Evolutionary conservation across 1,140 invertebrate species (phyloP), one percentile per base, ranked within the genome.

Genomic region (Drosophila varians): DNA sequence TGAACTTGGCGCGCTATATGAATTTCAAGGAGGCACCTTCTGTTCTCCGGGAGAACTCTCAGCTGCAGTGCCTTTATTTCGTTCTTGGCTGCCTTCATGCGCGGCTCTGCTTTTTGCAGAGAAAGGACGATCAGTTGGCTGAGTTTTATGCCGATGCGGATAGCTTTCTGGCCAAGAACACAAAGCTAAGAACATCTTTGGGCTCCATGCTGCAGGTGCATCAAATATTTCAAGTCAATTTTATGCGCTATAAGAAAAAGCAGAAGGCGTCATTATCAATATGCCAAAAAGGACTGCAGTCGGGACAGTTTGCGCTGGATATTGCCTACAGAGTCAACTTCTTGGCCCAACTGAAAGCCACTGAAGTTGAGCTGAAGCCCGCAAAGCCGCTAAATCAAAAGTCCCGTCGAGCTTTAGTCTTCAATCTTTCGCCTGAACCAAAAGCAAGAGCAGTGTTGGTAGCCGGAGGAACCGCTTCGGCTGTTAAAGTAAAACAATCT

Each of bases 31-130:
- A 21, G 1, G 23, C 43, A 4, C 47, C 57, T 14, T 9, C 53
- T 0, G 2, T 23, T 2, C 2, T 84, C 0, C 45, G 45, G 0
- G 8, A 68, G 0, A 62, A 46, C 18, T 28, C 53, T 1, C 69
- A 83, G 47, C 43, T 90, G 47, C 64, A 80, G 42, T 74, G 73
- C 54, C 31, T 69, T 5, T 77, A 55, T 8, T 89, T 89, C 12
- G 38, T 68, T 5, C 34, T 89, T 6, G 89, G 89, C 4, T 77
- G 68, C 11, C 60, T 90, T 0, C 74, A 80, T 76, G 89, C 89
- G 1, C 77, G 89, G 2, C 51, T 90, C 5, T 43, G 69, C 25
- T 90, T 76, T 7, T 60, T 90, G 0, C 75, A 72, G 40, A 46
- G 82, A 5, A 53, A 87, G 1, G 48, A 66, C 19, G 75, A 74